These are phyloP conservation scores for Pheosia tremula DNA, from an alignment of 2,888 invertebrate species.

Conservation along the genomic window DNA sequence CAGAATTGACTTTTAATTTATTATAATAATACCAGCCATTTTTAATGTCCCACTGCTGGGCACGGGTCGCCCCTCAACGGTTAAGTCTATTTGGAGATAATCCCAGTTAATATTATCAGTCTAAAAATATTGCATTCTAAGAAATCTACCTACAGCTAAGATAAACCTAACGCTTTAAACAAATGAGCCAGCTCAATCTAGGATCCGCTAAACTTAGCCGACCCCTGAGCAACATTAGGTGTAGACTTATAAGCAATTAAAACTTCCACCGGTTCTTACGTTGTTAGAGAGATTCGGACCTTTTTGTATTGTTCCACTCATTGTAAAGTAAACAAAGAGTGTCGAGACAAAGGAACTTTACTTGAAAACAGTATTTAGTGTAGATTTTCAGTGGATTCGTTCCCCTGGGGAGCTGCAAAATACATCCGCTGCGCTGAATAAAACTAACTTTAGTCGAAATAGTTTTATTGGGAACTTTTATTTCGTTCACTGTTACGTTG, in stretches of 20 bases:
- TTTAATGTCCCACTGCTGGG: no score
- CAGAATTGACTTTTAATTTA: no score
- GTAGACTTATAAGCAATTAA: slow-evolving; percentile 77
- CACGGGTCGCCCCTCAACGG: no score
- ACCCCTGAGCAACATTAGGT: slow-evolving; percentile 25
- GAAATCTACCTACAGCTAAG: no score
- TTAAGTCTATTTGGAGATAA: no score
- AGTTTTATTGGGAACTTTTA: slow-evolving; percentile 55
- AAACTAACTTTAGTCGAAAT: slow-evolving; percentile 49
- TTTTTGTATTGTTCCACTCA: slow-evolving; percentile 71
- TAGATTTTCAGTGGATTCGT: slow-evolving; percentile 59
- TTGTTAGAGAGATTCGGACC: slow-evolving; percentile 71
- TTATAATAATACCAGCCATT: no score
- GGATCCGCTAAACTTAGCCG: slow-evolving; percentile 35
- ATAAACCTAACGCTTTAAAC: slow-evolving; percentile 9
- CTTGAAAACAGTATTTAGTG: slow-evolving; percentile 73
- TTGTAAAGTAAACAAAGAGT: slow-evolving; percentile 75
- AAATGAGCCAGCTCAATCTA: slow-evolving; percentile 48
- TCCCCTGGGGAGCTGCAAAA: slow-evolving; percentile 55
- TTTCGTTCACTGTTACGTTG: slow-evolving; percentile 42
- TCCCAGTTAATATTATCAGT: no score
- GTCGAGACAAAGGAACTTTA: slow-evolving; percentile 67
- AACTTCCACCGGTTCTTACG: slow-evolving; percentile 67
- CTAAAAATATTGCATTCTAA: no score
- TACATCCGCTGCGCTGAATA: slow-evolving; percentile 58